phyloP scores from a whole-genome alignment of 2,888 invertebrate species.

The Sipha maydis region DNA sequence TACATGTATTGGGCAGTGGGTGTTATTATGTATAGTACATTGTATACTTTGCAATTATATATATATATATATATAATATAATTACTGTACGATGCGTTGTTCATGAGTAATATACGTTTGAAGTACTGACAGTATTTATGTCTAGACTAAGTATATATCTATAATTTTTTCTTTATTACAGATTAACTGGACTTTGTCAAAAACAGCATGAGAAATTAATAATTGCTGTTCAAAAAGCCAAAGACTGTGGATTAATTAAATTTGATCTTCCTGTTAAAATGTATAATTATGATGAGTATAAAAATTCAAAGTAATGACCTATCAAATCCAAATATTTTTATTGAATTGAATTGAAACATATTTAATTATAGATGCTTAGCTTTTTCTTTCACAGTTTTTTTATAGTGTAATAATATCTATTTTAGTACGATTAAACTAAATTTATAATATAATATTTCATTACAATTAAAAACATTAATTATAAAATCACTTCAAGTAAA shows the following conservation, averaged over 20 bases:
- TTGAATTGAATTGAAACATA: neutral
- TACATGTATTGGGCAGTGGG: no score
- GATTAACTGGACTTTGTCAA: slow-evolving; percentile 84
- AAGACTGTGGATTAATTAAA: slow-evolving; percentile 81
- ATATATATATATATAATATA: no score
- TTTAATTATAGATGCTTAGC: neutral
- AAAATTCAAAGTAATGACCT: slow-evolving; percentile 63
- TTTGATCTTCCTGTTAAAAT: slow-evolving; percentile 86
- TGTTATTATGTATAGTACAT: no score
- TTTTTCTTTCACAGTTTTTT: neutral
- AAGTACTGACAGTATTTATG: no score
- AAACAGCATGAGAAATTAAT: slow-evolving; percentile 79
- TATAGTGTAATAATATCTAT: neutral
- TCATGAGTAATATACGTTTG: no score
- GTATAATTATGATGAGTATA: slow-evolving; percentile 85
- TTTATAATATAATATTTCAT: neutral
- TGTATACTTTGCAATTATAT: no score
- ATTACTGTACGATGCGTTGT: no score
- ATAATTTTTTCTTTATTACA: slow-evolving; percentile 69
- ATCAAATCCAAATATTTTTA: neutral
- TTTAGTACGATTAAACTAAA: neutral
- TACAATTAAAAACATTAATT: neutral
- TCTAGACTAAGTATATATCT: no score
- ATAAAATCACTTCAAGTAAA: neutral
- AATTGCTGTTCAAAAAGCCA: slow-evolving; percentile 82